A percentile compares a stretch with the other conserved stretches of the same genome.
These are phyloP conservation scores for Drosophila ercepeae DNA, from an alignment of 1,140 invertebrate genomes.

Conservation along the genomic window DNA sequence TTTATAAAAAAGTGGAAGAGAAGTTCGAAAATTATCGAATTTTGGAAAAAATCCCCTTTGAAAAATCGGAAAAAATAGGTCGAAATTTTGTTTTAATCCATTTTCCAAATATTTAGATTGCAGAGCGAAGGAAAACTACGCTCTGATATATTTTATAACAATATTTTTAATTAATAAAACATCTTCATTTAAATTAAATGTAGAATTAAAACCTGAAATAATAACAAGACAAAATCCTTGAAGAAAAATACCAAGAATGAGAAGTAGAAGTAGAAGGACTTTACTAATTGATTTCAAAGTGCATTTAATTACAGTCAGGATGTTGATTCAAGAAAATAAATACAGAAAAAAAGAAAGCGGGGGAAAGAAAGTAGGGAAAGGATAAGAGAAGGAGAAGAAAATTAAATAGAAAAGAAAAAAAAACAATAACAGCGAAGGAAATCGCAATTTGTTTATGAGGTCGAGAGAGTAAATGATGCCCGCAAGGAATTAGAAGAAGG, in stretches of 20 bases:
- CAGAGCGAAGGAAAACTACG: too few relatives aligned
- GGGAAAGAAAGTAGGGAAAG: neutral
- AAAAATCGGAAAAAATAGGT: too few relatives aligned
- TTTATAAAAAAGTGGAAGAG: too few relatives aligned
- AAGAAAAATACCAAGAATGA: neutral
- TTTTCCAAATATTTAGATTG: too few relatives aligned
- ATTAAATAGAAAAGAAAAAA: neutral
- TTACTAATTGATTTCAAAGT: conserved; percentile 36
- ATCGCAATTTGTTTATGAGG: conserved; percentile 2
- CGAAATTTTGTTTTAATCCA: too few relatives aligned
- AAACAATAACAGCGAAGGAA: neutral
- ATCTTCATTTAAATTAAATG: too few relatives aligned
- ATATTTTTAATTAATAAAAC: too few relatives aligned
- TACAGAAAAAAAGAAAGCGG: neutral
- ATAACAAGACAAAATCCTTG: too few relatives aligned
- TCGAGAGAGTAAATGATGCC: neutral
- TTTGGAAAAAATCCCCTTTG: too few relatives aligned
- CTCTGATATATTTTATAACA: too few relatives aligned
- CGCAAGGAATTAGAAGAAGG: neutral
- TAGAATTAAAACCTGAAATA: too few relatives aligned
- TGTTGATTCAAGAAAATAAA: neutral
- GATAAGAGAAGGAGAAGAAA: neutral
- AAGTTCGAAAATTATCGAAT: too few relatives aligned
- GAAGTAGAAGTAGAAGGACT: conserved; percentile 1
- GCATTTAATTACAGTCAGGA: conserved; percentile 20